Evolutionary conservation across 37 sponge, comb jelly and placozoan species (phyloP), one percentile per base, ranked within the genome.

Genomic region (Eunapius fragilis): DNA sequence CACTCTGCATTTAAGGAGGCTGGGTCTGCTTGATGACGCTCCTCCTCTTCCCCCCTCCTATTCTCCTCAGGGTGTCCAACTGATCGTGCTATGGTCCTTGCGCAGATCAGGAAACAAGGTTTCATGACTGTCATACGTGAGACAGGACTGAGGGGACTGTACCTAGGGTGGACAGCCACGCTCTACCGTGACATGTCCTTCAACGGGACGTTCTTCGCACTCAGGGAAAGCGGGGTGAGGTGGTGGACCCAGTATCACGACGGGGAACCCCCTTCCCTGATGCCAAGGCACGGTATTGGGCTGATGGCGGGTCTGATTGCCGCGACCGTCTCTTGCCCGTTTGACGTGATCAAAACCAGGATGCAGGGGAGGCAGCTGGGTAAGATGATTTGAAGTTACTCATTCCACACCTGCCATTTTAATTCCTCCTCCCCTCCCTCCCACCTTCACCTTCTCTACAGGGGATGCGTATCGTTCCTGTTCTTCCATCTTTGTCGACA

Each of bases 61-160:
- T n/a, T n/a, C n/a, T n/a, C n/a, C n/a, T n/a, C n/a, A 91, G 91
- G 94, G 17, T 94, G 97, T 72, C 97, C 97, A 13, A 94, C 97
- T 33, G 97, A 97, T 48, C 80, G 94, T 12, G 82, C 91, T 25
- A 94, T 94, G 95, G 95, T 97, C 2, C 76, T 91, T 38, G 97
- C 97, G 31, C 90, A 90, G 79, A 90, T 94, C 37, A 81, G 82
- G 26, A 94, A 88, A 81, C 88, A 94, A 70, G 89, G 93, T 9
- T 83, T 97, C 75, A 47, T 84, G n/a, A 79, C 89, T 0, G 91
- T 97, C 24, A 25, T 94, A 0, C 80, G 82, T 2, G 36, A 58
- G 26, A 82, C 84, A 24, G 95, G 95, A 14, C 41, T 94, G n/a
- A 72, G 49, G 17, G 96, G 93, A 4, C 82, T 97, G 28, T 97